Evolutionary conservation across 2,113 vertebrate species (phyloP).

Genomic region (Sialia sialis): DNA sequence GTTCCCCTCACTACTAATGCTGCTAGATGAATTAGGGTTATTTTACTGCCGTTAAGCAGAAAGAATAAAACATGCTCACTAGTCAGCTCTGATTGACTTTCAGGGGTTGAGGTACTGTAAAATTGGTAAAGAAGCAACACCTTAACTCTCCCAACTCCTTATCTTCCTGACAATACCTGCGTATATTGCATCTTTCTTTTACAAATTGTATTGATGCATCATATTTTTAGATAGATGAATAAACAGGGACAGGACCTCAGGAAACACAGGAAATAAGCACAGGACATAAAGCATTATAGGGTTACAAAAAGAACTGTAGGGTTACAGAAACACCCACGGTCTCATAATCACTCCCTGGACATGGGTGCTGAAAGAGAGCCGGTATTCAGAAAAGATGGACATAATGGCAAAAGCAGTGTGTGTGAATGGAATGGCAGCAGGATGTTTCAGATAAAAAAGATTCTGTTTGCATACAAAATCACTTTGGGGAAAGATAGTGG

Average conservation of each 20-base stretch:
- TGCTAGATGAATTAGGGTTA: background rate
- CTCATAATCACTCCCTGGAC: background rate
- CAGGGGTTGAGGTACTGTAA: background rate
- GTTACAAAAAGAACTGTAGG: background rate
- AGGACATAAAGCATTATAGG: background rate
- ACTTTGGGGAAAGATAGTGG: background rate
- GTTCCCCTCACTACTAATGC: background rate
- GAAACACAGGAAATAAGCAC: background rate
- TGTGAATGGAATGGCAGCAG: background rate
- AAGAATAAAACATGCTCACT: background rate
- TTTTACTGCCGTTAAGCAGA: background rate
- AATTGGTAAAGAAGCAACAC: background rate
- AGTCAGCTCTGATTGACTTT: background rate
- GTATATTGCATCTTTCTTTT: background rate
- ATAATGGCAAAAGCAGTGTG: background rate
- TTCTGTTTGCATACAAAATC: constrained; percentile 26
- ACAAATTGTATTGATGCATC: background rate
- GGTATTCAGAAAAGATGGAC: background rate
- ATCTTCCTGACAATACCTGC: background rate
- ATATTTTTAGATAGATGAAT: background rate
- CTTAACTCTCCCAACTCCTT: background rate
- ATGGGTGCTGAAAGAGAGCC: background rate
- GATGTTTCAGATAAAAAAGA: background rate
- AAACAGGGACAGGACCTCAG: background rate
- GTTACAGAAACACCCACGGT: background rate